These are phyloP conservation scores for Musca vetustissima DNA, from an alignment of 1,140 invertebrate species.

Conservation along the genomic window DNA sequence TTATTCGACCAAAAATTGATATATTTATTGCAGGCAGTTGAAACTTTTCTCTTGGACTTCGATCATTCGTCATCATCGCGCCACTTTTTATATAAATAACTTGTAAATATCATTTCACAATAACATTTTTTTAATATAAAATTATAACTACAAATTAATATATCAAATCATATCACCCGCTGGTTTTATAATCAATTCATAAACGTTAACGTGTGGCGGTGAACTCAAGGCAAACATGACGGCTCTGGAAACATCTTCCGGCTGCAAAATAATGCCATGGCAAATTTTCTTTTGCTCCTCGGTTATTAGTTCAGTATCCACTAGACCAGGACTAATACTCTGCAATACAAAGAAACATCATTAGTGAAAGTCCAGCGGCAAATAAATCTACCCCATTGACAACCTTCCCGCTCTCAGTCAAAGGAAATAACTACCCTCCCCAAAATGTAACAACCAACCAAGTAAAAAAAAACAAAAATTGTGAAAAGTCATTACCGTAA, in stretches of 20 bases:
- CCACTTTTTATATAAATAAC: too few species aligned
- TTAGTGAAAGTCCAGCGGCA: not conserved
- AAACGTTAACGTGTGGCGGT: slow-evolving; percentile 53
- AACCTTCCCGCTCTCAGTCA: not conserved
- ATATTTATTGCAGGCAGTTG: too few species aligned
- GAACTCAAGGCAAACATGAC: slow-evolving; percentile 56
- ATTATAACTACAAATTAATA: too few species aligned
- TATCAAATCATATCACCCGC: slow-evolving; percentile 26
- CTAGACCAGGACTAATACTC: slow-evolving; percentile 62
- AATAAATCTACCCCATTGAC: not conserved
- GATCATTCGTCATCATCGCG: too few species aligned
- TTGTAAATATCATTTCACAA: too few species aligned
- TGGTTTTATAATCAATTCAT: slow-evolving; percentile 29
- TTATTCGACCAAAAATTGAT: too few species aligned
- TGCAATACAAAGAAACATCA: slow-evolving; percentile 34
- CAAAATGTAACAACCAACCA: not conserved
- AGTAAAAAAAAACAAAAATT: not conserved
- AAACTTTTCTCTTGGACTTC: too few species aligned
- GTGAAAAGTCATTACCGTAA: slow-evolving; percentile 56
- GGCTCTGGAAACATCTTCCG: slow-evolving; percentile 58
- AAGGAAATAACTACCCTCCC: not conserved
- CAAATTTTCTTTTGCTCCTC: slow-evolving; percentile 23
- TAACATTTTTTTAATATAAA: too few species aligned
- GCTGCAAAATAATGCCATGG: slow-evolving; percentile 34
- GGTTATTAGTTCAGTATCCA: slow-evolving; percentile 58